A percentile compares a stretch with the other conserved stretches of the same genome.
phyloP scores from a whole-genome alignment of 2,888 invertebrate genomes.

The Dasypogon diadema region DNA sequence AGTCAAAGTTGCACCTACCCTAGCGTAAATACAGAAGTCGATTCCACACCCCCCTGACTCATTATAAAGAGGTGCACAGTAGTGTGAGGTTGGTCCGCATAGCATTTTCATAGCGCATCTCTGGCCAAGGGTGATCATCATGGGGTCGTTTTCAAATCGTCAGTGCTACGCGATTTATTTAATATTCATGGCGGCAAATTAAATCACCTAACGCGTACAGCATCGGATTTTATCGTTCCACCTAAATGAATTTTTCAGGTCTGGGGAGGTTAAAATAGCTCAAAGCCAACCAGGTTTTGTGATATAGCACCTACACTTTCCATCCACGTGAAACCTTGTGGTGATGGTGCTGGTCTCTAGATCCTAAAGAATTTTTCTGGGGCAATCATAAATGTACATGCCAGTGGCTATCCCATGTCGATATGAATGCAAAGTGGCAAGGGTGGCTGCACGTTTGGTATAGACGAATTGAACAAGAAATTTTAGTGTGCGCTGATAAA shows the following conservation, averaged over 20 bases:
- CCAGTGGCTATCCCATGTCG: background rate
- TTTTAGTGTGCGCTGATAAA: slow-evolving; percentile 24
- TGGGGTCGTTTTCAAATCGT: slow-evolving; percentile 40
- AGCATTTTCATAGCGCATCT: slow-evolving; percentile 3
- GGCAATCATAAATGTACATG: slow-evolving; percentile 5
- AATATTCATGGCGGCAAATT: slow-evolving; percentile 47
- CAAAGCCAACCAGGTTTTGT: background rate
- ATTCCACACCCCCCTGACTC: background rate
- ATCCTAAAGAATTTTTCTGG: background rate
- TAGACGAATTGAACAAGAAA: slow-evolving; percentile 4
- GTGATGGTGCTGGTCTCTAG: background rate
- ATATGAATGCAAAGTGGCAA: background rate
- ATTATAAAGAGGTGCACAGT: slow-evolving; percentile 5
- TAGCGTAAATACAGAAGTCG: slow-evolving; percentile 30
- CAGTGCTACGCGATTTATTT: slow-evolving; percentile 45
- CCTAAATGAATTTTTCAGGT: slow-evolving; percentile 10
- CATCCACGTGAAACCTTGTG: background rate
- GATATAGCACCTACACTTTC: background rate
- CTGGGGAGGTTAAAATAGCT: background rate
- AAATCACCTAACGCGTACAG: slow-evolving; percentile 45
- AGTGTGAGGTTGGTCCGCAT: background rate
- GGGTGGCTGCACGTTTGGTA: background rate
- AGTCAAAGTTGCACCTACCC: slow-evolving; percentile 30
- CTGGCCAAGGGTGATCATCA: slow-evolving; percentile 2
- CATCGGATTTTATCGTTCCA: slow-evolving; percentile 7